Conservation (phyloP, 2,113 vertebrate species). For the Lepus europaeus region DNA sequence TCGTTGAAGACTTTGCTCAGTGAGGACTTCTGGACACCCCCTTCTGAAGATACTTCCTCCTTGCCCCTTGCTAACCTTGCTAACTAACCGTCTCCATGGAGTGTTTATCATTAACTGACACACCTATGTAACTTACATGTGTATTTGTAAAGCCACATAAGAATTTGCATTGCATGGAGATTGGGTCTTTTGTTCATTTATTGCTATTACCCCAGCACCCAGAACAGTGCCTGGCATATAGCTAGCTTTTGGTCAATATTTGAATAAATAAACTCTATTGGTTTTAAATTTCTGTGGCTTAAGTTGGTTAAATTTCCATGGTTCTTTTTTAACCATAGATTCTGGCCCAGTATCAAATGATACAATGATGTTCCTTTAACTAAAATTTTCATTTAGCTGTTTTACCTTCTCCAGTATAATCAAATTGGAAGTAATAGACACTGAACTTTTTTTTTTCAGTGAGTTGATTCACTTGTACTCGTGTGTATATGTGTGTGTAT, state of each 20-base stretch:
- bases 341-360: background rate
- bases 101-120: background rate
- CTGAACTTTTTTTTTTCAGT: conserved; percentile 18
- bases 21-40: background rate
- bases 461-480: background rate
- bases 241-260: background rate
- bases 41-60: background rate
- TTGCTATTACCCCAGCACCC: background rate
- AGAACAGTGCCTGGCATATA: background rate
- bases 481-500: background rate
- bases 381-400: conserved; percentile 28
- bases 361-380: background rate
- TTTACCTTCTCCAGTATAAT: conserved; percentile 27
- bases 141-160: background rate
- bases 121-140: background rate
- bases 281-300: background rate
- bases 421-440: background rate
- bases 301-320: background rate
- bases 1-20: background rate
- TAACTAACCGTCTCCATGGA: background rate
- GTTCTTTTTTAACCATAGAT: background rate
- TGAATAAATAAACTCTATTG: background rate
- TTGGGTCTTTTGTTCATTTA: background rate
- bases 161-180: background rate
- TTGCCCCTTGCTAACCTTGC: background rate